phyloP scores from a whole-genome alignment of 2,797 vertebrate species.

The Lacerta viridis region DNA sequence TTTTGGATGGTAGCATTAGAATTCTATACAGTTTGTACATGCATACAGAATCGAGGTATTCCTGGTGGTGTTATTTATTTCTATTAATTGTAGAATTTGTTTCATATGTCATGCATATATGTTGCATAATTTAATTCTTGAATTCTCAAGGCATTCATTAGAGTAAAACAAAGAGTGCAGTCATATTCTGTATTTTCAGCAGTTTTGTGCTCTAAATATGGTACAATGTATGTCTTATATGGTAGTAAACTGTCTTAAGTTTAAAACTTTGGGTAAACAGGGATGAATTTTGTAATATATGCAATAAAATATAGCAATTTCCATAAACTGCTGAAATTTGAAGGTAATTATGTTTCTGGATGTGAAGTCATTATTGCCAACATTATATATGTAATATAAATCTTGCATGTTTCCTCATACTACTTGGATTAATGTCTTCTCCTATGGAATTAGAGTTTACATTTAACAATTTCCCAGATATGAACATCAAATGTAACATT shows the following conservation, averaged over 20 bases:
- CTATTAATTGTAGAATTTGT: slow-evolving; percentile 44
- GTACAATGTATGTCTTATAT: slow-evolving; percentile 48
- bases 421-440: not conserved
- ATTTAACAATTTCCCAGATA: not conserved
- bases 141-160: slow-evolving; percentile 38
- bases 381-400: slow-evolving; percentile 23
- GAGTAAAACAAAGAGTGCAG: slow-evolving; percentile 45
- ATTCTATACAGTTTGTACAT: slow-evolving; percentile 61
- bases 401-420: not conserved
- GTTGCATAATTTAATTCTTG: slow-evolving; percentile 42
- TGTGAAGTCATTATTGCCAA: slow-evolving; percentile 36
- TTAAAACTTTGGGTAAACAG: slow-evolving; percentile 34
- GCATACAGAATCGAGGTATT: slow-evolving; percentile 58
- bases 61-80: slow-evolving; percentile 46
- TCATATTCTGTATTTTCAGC: slow-evolving; percentile 51
- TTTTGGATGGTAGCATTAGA: slow-evolving; percentile 61
- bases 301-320: not conserved
- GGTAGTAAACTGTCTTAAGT: slow-evolving; percentile 43
- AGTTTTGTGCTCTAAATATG: slow-evolving; percentile 24
- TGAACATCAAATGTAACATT: not conserved
- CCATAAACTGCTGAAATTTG: slow-evolving; percentile 13
- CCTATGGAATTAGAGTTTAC: not conserved
- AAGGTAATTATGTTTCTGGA: slow-evolving; percentile 39
- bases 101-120: slow-evolving; percentile 34
- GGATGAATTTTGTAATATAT: not conserved